phyloP scores from a whole-genome alignment of 2,888 invertebrate genomes.

The Spodoptera exigua region DNA sequence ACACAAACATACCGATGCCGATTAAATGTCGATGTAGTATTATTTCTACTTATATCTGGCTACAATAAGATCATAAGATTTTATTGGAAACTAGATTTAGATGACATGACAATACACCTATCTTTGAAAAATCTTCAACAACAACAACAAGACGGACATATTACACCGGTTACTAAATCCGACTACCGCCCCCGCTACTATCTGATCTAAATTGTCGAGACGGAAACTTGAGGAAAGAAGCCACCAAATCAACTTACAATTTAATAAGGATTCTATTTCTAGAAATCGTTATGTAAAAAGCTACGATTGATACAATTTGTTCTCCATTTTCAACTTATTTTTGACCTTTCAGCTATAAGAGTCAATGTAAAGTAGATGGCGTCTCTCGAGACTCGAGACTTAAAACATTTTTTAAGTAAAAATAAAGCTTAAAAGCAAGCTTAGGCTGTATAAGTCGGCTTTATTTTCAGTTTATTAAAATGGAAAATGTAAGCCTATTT shows the following conservation, averaged over 20 bases:
- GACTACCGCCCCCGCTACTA: conserved; percentile 15
- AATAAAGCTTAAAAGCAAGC: conserved; percentile 27
- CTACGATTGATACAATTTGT: neutral
- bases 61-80: neutral
- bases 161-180: conserved; percentile 32
- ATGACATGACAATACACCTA: conserved; percentile 27
- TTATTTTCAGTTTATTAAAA: conserved; percentile 31
- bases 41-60: no score
- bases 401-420: conserved; percentile 32
- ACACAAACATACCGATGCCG: no score
- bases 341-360: conserved; percentile 19
- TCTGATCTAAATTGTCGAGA: conserved; percentile 27
- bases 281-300: conserved; percentile 7
- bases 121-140: conserved; percentile 23
- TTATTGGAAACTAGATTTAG: conserved; percentile 23
- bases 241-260: conserved; percentile 12
- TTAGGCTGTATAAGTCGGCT: conserved; percentile 36
- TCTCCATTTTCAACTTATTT: conserved; percentile 6
- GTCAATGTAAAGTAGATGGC: conserved; percentile 17
- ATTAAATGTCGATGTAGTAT: no score
- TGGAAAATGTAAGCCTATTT: conserved; percentile 8
- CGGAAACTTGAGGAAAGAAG: conserved; percentile 15
- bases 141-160: conserved; percentile 29
- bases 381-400: conserved; percentile 31
- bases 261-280: conserved; percentile 33